Base-by-base conservation (phyloP, 2,113 vertebrate genomes). In the Gorilla gorilla region DNA sequence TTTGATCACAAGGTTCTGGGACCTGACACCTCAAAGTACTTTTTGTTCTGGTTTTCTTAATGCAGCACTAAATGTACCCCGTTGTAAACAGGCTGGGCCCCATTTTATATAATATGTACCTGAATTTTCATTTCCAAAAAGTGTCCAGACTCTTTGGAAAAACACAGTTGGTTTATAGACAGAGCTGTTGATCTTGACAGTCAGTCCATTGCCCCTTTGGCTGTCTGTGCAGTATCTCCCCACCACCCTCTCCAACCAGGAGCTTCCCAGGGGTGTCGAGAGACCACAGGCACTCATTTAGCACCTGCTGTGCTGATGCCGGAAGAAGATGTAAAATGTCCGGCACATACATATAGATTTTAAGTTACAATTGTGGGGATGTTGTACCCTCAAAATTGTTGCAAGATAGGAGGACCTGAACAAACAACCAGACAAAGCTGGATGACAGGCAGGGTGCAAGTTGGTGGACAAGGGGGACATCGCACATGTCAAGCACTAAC, bases 61-160 rank as follows among this genome's bases (percentile, higher is more conserved):
- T 76, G 40, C 1, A 14, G 48, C 68, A 50, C 3, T 70, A n/a
- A 97, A 14, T 50, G 27, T 23, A 25, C 25, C 64, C 38, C 79
- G 72, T 84, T 78, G 7, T 72, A 85, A 83, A 32, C 57, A 59
- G 32, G 1, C 45, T 55, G 68, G 59, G 5, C 55, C 12, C 17
- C 23, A 27, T 80, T 97, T 64, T 76, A 61, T 89, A 20, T 61
- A 76, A 80, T 68, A 83, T 40, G 76, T 30, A 64, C 20, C 3
- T n/a, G 55, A 55, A 40, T 76, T 76, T 96, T 96, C 40, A 73
- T 93, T 90, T 95, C 93, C 5, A 85, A 92, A 90, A 85, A 43
- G 40, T 3, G 1, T 64, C 68, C 52, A 32, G 18, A 45, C 72
- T 95, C 92, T 82, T 57, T 52, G 66, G 90, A 84, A 82, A 97